Percentiles rank a stretch among this genome's conserved stretches.
These are phyloP conservation scores for Apotomis betuletana DNA, from an alignment of 2,888 invertebrate genomes.

Conservation along the genomic window DNA sequence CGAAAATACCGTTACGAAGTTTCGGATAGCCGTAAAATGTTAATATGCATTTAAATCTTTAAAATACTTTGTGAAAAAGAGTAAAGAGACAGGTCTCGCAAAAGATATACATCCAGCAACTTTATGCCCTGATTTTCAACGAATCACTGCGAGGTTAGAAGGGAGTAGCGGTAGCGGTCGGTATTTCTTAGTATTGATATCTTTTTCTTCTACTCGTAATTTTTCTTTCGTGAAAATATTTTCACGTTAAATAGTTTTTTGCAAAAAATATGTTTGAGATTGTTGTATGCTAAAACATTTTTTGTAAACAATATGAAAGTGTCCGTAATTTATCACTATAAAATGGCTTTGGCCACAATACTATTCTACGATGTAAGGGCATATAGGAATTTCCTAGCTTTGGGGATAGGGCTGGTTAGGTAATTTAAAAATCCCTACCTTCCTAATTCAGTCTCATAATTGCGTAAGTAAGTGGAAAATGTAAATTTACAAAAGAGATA, in stretches of 20 bases:
- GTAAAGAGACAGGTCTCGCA: too few relatives aligned
- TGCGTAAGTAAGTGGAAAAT: constrained; percentile 72
- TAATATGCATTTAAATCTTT: too few relatives aligned
- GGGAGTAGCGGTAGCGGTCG: too few relatives aligned
- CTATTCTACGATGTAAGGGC: constrained; percentile 36
- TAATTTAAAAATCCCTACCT: constrained; percentile 64
- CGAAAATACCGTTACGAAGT: too few relatives aligned
- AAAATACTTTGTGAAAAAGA: too few relatives aligned
- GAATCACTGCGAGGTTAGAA: too few relatives aligned
- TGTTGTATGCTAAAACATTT: not conserved
- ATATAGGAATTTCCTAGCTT: constrained; percentile 36
- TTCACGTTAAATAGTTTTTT: not conserved
- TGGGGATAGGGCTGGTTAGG: constrained; percentile 51
- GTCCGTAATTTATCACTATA: constrained; percentile 24
- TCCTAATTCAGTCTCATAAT: constrained; percentile 81
- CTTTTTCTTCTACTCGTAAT: too few relatives aligned
- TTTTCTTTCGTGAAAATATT: too few relatives aligned
- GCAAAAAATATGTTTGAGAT: not conserved
- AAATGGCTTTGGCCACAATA: constrained; percentile 26
- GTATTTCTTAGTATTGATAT: too few relatives aligned
- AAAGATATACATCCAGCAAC: too few relatives aligned
- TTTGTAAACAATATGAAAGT: constrained; percentile 5
- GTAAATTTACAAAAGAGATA: constrained; percentile 53
- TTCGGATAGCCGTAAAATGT: too few relatives aligned
- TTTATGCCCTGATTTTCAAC: too few relatives aligned